Percentiles rank a stretch among this genome's conserved stretches.
phyloP scores from a whole-genome alignment of 2,113 vertebrate genomes.

The Engraulis encrasicolus region DNA sequence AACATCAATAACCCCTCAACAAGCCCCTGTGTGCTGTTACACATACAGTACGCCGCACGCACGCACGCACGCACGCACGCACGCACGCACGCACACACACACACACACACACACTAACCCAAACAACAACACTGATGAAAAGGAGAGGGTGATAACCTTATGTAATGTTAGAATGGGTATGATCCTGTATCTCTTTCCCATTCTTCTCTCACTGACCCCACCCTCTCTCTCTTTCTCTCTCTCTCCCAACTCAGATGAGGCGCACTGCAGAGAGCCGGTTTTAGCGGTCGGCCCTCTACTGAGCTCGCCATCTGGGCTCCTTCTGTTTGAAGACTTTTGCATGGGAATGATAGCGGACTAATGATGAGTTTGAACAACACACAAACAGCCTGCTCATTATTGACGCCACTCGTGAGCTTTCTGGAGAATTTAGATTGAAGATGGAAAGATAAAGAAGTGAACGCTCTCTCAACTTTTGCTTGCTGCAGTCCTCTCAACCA shows the following conservation, averaged over 20 bases:
- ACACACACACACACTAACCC: background rate
- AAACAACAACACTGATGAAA: too few species aligned
- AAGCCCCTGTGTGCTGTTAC: background rate
- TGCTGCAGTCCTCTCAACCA: background rate
- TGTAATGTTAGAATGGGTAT: background rate
- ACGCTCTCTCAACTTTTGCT: background rate
- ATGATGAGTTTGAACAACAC: conserved; percentile 7
- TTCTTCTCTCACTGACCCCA: background rate
- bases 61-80: too few species aligned
- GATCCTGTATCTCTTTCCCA: background rate
- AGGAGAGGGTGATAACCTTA: too few species aligned
- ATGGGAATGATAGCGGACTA: background rate
- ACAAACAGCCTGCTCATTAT: background rate
- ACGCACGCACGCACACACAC: too few species aligned
- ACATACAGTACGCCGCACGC: background rate
- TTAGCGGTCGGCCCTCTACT: conserved; percentile 5
- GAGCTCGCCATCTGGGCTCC: background rate
- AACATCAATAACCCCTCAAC: background rate
- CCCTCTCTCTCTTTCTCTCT: background rate
- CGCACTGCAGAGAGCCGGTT: background rate
- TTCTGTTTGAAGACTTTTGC: background rate
- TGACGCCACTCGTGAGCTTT: background rate
- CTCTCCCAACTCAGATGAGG: background rate
- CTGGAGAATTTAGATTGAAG: background rate
- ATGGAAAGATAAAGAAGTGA: background rate